Evolutionary conservation across 2,797 vertebrate species (phyloP).

Genomic region (Carcharodon carcharias): DNA sequence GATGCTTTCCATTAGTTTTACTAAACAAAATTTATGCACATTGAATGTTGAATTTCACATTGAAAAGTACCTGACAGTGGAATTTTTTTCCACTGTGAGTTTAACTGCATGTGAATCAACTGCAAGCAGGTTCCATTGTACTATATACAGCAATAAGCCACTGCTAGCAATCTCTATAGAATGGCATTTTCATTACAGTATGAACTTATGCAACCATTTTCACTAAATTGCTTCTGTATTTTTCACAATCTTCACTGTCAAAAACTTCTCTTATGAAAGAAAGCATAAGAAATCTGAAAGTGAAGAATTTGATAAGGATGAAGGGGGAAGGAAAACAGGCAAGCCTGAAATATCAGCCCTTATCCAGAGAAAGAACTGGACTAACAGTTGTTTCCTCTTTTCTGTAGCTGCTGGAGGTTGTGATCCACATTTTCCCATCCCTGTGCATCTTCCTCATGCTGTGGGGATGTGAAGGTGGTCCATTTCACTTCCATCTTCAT

Average conservation of each 20-base stretch:
- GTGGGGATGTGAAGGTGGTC: no score
- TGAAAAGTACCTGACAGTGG: background rate
- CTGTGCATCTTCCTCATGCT: no score
- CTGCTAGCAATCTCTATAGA: background rate
- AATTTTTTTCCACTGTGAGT: background rate
- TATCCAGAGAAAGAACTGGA: background rate
- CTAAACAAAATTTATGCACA: background rate
- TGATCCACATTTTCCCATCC: no score
- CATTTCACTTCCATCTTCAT: background rate
- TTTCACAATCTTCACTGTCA: background rate
- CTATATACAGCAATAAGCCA: background rate
- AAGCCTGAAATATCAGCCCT: background rate
- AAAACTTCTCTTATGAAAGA: background rate
- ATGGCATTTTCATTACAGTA: background rate
- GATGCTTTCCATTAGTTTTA: background rate
- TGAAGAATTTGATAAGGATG: background rate
- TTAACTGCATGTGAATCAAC: background rate
- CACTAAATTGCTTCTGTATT: background rate
- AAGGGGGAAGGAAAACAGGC: background rate
- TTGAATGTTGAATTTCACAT: background rate
- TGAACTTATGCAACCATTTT: background rate
- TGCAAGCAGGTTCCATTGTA: background rate
- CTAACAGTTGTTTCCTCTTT: background rate
- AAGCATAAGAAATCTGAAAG: background rate
- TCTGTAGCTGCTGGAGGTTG: background rate